phyloP scores from a whole-genome alignment of 2,113 vertebrate genomes.

The Corythornis madagascariensis region DNA sequence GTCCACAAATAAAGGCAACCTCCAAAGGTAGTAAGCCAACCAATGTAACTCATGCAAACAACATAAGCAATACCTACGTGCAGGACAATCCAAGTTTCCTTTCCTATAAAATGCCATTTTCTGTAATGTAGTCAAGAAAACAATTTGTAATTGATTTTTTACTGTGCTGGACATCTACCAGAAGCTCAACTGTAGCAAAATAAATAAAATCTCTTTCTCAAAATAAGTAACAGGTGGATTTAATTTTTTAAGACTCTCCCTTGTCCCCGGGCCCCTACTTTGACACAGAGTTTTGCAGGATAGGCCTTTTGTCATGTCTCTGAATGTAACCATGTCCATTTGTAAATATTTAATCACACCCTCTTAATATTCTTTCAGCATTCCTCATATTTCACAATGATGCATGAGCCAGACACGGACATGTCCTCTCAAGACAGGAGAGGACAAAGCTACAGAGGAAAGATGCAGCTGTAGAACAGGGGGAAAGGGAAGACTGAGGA shows the following conservation, averaged over 20 bases:
- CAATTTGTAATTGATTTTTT: background rate
- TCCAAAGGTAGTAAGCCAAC: background rate
- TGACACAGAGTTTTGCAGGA: background rate
- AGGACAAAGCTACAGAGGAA: background rate
- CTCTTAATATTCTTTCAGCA: background rate
- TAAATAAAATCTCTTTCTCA: background rate
- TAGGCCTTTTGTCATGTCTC: background rate
- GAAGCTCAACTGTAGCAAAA: background rate
- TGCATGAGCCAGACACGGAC: background rate
- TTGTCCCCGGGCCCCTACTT: background rate
- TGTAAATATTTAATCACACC: background rate
- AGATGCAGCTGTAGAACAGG: background rate
- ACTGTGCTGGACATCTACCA: background rate
- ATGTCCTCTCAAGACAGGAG: background rate
- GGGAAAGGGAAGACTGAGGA: background rate
- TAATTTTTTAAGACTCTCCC: too few species aligned
- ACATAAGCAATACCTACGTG: background rate
- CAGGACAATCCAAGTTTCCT: background rate
- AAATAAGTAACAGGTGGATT: background rate
- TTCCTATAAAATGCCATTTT: background rate
- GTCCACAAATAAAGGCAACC: background rate
- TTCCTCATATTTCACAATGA: accelerated
- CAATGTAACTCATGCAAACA: background rate
- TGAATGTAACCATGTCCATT: background rate
- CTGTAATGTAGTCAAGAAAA: background rate